Conservation (phyloP, 2,797 vertebrate species). For the Hyperoplus lanceolatus region DNA sequence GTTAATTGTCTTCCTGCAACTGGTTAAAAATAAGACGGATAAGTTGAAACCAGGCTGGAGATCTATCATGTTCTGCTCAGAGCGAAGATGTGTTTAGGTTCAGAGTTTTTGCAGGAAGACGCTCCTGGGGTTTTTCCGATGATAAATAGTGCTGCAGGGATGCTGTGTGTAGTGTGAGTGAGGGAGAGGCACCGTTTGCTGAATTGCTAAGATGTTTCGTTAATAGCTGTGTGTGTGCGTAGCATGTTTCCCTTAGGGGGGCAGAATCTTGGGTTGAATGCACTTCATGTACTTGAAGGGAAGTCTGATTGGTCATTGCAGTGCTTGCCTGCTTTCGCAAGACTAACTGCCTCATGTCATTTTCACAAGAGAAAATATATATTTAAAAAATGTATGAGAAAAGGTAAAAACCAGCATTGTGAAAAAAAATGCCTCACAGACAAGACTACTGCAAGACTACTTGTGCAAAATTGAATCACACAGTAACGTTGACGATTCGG, state of each 20-base stretch:
- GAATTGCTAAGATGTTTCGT: conserved; percentile 67
- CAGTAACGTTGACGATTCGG: neutral
- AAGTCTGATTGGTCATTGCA: conserved; percentile 36
- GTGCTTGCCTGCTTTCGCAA: neutral
- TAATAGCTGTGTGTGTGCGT: conserved; percentile 48
- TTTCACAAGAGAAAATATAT: neutral
- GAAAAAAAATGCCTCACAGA: too few relatives aligned
- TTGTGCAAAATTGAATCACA: too few relatives aligned
- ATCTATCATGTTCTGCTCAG: conserved; percentile 37
- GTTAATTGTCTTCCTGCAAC: conserved; percentile 24
- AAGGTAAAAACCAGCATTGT: neutral
- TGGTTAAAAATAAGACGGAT: conserved; percentile 25
- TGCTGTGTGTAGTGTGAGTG: conserved; percentile 41
- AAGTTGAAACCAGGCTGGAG: conserved; percentile 31
- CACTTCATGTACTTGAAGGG: conserved; percentile 42
- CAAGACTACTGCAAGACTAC: too few relatives aligned
- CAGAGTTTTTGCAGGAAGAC: conserved; percentile 40
- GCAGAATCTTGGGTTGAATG: conserved; percentile 45
- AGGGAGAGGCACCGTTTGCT: conserved; percentile 56
- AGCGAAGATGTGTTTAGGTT: conserved; percentile 58
- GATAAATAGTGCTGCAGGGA: conserved; percentile 66
- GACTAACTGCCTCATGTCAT: neutral
- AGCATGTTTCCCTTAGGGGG: conserved; percentile 40
- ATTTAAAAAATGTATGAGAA: neutral
- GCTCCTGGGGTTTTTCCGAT: conserved; percentile 42